These are phyloP conservation scores for Rhea pennata DNA, from an alignment of 2,113 vertebrate genomes.

Conservation along the genomic window DNA sequence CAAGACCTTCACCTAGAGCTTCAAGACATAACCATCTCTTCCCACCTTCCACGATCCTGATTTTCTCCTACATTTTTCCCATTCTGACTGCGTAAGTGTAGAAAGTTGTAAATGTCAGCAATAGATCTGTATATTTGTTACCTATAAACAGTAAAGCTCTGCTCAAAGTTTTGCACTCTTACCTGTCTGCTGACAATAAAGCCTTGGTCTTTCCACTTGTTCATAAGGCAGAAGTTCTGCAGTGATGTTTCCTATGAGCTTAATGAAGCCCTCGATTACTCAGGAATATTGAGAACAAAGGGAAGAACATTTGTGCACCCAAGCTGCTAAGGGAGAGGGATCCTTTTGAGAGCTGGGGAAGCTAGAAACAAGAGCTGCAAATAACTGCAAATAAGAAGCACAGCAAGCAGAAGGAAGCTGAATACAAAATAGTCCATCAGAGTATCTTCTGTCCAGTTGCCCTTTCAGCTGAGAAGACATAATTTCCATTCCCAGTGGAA, in stretches of 20 bases:
- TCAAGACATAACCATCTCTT: background rate
- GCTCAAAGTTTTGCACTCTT: background rate
- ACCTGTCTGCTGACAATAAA: background rate
- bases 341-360: background rate
- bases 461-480: background rate
- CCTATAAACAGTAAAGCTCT: background rate
- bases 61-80: background rate
- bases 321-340: background rate
- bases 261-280: background rate
- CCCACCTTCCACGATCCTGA: background rate
- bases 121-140: background rate
- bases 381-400: background rate
- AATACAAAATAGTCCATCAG: background rate
- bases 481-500: background rate
- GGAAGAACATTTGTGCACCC: background rate
- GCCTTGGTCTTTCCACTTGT: background rate
- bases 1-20: background rate
- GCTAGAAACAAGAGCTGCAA: background rate
- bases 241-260: background rate
- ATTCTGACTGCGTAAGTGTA: background rate
- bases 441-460: background rate
- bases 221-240: background rate
- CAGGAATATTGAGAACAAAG: background rate
- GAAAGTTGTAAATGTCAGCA: background rate
- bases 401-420: background rate